Base-by-base conservation (phyloP, 2,113 vertebrate genomes). In the Ciconia maguari region DNA sequence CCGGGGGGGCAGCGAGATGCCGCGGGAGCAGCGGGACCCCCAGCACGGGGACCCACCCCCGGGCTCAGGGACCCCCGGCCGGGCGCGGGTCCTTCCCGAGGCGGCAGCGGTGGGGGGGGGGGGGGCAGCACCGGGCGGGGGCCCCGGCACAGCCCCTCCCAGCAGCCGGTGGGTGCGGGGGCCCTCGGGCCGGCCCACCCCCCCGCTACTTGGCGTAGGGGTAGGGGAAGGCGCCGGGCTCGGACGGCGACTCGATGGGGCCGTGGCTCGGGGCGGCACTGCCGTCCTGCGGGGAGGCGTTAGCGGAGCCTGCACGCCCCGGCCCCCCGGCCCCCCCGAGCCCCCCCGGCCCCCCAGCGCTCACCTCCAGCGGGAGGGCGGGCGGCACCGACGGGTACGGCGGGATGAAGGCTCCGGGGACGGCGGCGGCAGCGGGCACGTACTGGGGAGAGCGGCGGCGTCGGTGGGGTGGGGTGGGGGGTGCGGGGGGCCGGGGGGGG, bases 351-450 rank as follows among this genome's bases (percentile, higher is more conserved):
- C 61, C 61, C 61, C 34, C 38, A 6, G 27, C 51, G 20, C 96
- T 97, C 98, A 99, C 99, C 99, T 99, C 99, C 7, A 99, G 98
- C 71, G 99, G 98, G 64, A 99, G 98, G 76, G 97, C 98, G 85
- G 98, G 97, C 98, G 99, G 99, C 98, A 99, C 98, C 84, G 99
- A 98, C 64, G 98, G 97, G 95, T 98, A 99, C 97, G 98, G 99
- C 89, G 99, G 98, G 92, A 99, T 97, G 98, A 99, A 99, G 68
- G 99, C 98, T 96, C 99, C 99, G 94, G 99, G 99, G 98, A 99
- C 96, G 90, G 99, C 97, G 86, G 99, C 96, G 91, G 99, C 98
- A 21, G 98, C 94, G 65, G 99, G 98, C 97, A 99, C 97, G 83
- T 99, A 99, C 99, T 99, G 94, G 68, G 60, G 77, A 25, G 65